Conservation (phyloP, 2,888 invertebrate species). For the Monopis laevigella region DNA sequence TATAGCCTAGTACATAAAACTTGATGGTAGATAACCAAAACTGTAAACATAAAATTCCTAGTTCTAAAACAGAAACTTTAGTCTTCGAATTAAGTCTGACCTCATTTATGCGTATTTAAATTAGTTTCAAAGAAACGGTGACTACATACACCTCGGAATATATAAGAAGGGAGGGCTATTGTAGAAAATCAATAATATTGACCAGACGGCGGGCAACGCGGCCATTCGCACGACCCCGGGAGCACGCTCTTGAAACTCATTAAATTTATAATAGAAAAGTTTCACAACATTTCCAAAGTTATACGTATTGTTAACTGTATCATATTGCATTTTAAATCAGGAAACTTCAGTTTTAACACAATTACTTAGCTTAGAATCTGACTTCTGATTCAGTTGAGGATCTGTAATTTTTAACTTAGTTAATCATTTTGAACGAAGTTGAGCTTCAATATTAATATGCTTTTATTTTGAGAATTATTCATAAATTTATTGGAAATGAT, state of each 20-base stretch:
- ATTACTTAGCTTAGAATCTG: slow-evolving; percentile 5
- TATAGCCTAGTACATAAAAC: no score
- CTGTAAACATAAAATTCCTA: no score
- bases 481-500: no score
- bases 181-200: slow-evolving; percentile 30
- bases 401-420: no score
- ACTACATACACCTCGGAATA: not conserved
- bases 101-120: slow-evolving; percentile 11
- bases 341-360: not conserved
- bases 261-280: slow-evolving; percentile 8
- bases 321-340: not conserved
- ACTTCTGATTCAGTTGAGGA: no score
- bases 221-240: slow-evolving; percentile 9
- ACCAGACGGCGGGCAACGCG: slow-evolving; percentile 19
- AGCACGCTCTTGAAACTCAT: slow-evolving; percentile 4
- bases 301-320: slow-evolving; percentile 1
- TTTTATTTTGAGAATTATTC: no score
- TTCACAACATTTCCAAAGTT: slow-evolving; percentile 5
- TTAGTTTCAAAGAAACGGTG: slow-evolving; percentile 4
- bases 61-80: no score
- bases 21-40: no score
- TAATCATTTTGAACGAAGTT: no score
- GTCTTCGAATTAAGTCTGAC: no score
- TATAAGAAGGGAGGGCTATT: not conserved
- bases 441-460: no score